A percentile compares a stretch with the other conserved stretches of the same genome.
Conservation (phyloP, 2,113 vertebrate species). For the Balaeniceps rex region DNA sequence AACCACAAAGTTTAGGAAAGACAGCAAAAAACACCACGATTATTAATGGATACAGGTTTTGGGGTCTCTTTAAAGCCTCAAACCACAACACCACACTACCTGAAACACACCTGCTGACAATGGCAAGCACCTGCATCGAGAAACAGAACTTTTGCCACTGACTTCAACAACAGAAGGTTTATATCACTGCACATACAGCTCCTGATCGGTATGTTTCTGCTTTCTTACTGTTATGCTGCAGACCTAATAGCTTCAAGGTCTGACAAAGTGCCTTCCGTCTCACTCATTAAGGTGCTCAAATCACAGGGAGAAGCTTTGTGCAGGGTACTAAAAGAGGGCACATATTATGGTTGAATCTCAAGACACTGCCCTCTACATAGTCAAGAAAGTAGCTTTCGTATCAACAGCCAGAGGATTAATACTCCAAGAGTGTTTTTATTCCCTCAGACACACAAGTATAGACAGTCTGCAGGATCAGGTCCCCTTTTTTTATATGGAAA, state of each 20-base stretch:
- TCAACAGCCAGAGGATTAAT: rapidly evolving
- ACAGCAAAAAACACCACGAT: rapidly evolving
- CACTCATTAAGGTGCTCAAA: neutral
- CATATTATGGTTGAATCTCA: rapidly evolving
- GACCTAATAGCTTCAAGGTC: neutral
- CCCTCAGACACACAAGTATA: neutral
- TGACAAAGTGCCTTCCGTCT: neutral
- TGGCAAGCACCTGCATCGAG: rapidly evolving
- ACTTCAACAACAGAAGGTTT: neutral
- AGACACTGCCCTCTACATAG: neutral
- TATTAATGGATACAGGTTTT: rapidly evolving
- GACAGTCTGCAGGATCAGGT: neutral
- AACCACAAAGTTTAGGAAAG: neutral
- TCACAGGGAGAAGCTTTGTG: neutral
- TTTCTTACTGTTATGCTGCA: neutral
- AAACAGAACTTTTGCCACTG: neutral
- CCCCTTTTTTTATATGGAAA: neutral
- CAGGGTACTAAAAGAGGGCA: too few species aligned
- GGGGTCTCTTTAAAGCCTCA: neutral
- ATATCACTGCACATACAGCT: rapidly evolving
- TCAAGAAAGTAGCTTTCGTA: neutral
- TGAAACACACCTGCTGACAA: neutral
- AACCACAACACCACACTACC: neutral
- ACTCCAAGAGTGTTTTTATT: neutral
- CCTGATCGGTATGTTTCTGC: rapidly evolving